These are phyloP conservation scores for Orientallactaga bullata DNA, from an alignment of 2,113 vertebrate species.

Conservation along the genomic window DNA sequence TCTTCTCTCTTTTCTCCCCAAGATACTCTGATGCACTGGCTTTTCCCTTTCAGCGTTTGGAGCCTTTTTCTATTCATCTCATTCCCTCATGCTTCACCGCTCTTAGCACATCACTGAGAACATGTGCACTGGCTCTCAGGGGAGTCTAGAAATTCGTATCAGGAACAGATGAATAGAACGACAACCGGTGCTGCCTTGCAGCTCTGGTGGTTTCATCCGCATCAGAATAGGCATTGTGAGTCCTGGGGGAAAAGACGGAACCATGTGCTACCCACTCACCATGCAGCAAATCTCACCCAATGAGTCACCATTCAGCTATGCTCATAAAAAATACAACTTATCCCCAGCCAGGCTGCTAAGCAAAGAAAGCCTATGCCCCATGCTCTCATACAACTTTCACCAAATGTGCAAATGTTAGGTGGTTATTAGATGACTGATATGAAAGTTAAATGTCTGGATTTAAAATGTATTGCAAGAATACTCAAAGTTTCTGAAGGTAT, in stretches of 20 bases:
- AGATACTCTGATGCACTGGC: neutral
- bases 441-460: neutral
- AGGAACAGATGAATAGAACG: slow-evolving; percentile 39
- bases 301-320: slow-evolving; percentile 33
- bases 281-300: neutral
- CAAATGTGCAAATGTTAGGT: slow-evolving; percentile 8
- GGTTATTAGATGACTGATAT: neutral
- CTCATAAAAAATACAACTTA: slow-evolving; percentile 45
- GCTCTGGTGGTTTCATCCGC: slow-evolving; percentile 22
- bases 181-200: slow-evolving; percentile 69
- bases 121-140: neutral
- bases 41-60: neutral
- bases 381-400: neutral
- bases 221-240: neutral
- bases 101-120: slow-evolving; percentile 11
- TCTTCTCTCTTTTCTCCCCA: neutral
- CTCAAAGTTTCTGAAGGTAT: neutral
- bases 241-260: slow-evolving; percentile 3
- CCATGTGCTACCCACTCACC: neutral
- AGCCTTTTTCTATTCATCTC: neutral
- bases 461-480: neutral
- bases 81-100: slow-evolving; percentile 57
- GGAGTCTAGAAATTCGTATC: slow-evolving; percentile 56
- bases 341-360: slow-evolving; percentile 7
- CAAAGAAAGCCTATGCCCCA: neutral